These are phyloP conservation scores for Campoletis raptor DNA, from an alignment of 2,888 invertebrate genomes.

Conservation along the genomic window DNA sequence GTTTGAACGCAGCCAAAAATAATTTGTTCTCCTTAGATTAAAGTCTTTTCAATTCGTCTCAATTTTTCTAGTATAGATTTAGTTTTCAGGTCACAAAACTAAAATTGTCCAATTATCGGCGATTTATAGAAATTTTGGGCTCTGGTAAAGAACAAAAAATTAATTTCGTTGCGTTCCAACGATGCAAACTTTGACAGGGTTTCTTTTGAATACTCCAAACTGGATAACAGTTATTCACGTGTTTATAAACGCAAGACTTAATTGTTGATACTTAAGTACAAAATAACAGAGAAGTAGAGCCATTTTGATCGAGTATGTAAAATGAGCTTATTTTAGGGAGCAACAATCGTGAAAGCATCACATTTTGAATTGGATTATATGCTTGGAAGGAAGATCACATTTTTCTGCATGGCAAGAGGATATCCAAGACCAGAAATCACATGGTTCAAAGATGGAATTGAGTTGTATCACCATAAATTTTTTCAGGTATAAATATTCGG, in stretches of 20 bases:
- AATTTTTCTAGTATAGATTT: no score
- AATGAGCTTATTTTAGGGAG: slow-evolving; percentile 86
- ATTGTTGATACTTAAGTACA: background rate
- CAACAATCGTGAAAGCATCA: slow-evolving; percentile 89
- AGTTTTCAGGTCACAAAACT: no score
- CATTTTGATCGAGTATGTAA: background rate
- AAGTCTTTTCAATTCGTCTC: background rate
- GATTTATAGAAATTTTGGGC: no score
- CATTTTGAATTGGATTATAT: slow-evolving; percentile 91
- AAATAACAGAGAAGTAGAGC: background rate
- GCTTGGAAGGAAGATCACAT: slow-evolving; percentile 91
- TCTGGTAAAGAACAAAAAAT: no score
- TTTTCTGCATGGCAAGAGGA: slow-evolving; percentile 91
- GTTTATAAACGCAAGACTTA: background rate
- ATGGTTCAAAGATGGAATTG: slow-evolving; percentile 92
- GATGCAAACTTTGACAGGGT: no score
- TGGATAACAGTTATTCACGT: background rate
- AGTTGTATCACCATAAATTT: slow-evolving; percentile 90
- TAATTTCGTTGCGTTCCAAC: no score
- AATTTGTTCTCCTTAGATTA: background rate
- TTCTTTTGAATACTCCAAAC: background rate
- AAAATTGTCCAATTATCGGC: no score
- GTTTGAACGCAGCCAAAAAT: background rate
- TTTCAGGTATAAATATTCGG: slow-evolving; percentile 86
- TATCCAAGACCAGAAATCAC: slow-evolving; percentile 91